phyloP scores from a whole-genome alignment of 2,797 vertebrate genomes.

The Adrianichthys oophorus region DNA sequence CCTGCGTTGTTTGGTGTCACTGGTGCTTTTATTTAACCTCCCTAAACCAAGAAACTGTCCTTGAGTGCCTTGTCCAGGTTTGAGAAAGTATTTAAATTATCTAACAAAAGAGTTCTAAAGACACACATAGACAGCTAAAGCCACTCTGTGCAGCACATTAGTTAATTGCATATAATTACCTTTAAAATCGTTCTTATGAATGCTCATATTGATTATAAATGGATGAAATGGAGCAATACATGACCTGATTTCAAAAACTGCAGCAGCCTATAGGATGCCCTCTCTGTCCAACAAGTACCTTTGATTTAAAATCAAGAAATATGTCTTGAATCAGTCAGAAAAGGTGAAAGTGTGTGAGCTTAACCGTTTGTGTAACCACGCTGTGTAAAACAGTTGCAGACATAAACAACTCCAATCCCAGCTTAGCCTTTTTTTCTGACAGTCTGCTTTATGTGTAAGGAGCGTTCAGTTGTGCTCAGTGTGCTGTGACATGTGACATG shows the following conservation, averaged over 20 bases:
- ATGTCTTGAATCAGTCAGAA: too few relatives aligned
- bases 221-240: neutral
- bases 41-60: too few relatives aligned
- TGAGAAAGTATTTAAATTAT: neutral
- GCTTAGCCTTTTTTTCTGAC: conserved; percentile 1
- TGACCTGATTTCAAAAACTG: neutral
- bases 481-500: conserved; percentile 69
- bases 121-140: neutral
- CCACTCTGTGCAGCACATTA: neutral
- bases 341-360: too few relatives aligned
- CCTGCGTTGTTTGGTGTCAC: too few relatives aligned
- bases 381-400: conserved; percentile 2
- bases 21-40: too few relatives aligned
- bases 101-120: neutral
- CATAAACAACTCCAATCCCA: conserved; percentile 25
- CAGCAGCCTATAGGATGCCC: too few relatives aligned
- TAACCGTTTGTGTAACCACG: conserved; percentile 23
- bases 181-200: neutral
- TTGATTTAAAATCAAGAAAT: too few relatives aligned
- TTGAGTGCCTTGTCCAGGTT: too few relatives aligned
- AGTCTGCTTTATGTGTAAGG: conserved; percentile 29
- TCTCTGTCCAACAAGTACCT: too few relatives aligned
- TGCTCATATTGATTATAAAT: neutral
- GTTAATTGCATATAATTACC: neutral
- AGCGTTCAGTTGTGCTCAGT: conserved; percentile 36